Evolutionary conservation across 2,797 vertebrate species (phyloP).

Genomic region (Sebastolobus altivelis): DNA sequence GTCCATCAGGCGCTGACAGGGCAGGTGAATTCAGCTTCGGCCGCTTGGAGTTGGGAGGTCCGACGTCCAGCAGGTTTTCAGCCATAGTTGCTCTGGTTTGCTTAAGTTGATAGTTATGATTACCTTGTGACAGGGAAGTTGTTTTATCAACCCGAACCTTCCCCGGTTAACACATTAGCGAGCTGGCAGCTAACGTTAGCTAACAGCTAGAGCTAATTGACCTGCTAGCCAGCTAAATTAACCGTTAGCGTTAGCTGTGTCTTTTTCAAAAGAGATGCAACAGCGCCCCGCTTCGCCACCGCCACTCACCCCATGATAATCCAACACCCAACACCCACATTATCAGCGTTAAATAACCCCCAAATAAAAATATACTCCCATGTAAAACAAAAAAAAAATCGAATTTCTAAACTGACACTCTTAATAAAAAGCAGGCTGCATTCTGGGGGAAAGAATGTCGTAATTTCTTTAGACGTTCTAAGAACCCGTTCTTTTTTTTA

Average conservation of each 20-base stretch:
- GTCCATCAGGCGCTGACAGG: slow-evolving; percentile 92
- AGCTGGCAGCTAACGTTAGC: slow-evolving; percentile 75
- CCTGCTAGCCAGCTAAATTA: slow-evolving; percentile 77
- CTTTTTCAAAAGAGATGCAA: slow-evolving; percentile 92
- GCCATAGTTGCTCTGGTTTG: slow-evolving; percentile 85
- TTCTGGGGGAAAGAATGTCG: slow-evolving; percentile 63
- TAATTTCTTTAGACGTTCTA: slow-evolving; percentile 76
- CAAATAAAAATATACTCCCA: too few species aligned
- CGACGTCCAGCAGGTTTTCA: slow-evolving; percentile 96
- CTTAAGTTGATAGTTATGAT: slow-evolving; percentile 36
- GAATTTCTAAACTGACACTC: too few species aligned
- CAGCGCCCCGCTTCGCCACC: slow-evolving; percentile 94
- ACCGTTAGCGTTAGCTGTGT: slow-evolving; percentile 77
- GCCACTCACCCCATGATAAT: slow-evolving; percentile 91
- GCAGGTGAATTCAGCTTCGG: slow-evolving; percentile 97
- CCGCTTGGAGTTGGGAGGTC: slow-evolving; percentile 96
- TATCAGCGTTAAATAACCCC: slow-evolving; percentile 84
- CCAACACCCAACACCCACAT: slow-evolving; percentile 90
- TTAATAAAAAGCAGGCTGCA: too few species aligned
- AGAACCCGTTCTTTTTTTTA: slow-evolving; percentile 77
- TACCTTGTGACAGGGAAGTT: slow-evolving; percentile 45
- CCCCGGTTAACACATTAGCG: slow-evolving; percentile 79
- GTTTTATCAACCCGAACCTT: slow-evolving; percentile 52
- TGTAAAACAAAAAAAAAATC: slow-evolving; percentile 75
- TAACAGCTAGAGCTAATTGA: slow-evolving; percentile 79